Base-by-base conservation (phyloP, 23 tunicate genomes). In the Botrylloides violaceus region DNA sequence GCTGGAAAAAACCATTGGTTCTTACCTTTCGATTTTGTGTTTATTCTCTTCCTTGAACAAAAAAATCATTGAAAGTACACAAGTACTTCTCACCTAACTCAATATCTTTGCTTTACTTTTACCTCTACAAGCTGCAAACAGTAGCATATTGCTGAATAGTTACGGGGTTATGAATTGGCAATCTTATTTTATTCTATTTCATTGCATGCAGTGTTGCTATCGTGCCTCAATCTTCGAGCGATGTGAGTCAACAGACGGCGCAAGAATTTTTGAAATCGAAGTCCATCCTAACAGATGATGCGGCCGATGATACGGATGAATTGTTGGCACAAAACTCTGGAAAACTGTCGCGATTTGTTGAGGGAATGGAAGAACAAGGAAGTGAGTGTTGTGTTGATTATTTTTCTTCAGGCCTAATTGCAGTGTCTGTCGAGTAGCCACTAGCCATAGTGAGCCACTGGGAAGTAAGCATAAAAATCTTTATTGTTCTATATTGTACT, bases 331-430 rank as follows among this genome's bases (percentile, higher is more conserved):
- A 68, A 20, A 68, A 68, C 37, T 68, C 74, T 0, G 31, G 23
- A 21, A 32, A 77, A 30, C 30, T 77, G 1, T 34, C n/a, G 63
- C 61, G 71, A 21, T 38, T 72, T 55, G 59, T 27, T 3, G 71
- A 71, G 27, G 77, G 57, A 19, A 71, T 71, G 59, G 73, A 79
- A 59, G 71, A 71, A 7, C 27, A 79, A 28, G 77, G 63, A 9
- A 66, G 63, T 65, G 61, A n/a, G n/a, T n/a, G n/a, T 50, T 34
- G 31, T 59, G 63, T 58, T 75, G 4, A 19, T 26, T 61, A 61
- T 60, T 60, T 1, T 20, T 43, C 12, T 43, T 43, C 53, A 9
- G 53, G 15, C 53, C 15, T 43, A 15, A n/a, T n/a, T n/a, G n/a
- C n/a, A n/a, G n/a, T n/a, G n/a, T 43, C 12, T 43, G 15, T 15